These are phyloP conservation scores for Antechinus flavipes DNA, from an alignment of 2,113 vertebrate species.

Conservation along the genomic window DNA sequence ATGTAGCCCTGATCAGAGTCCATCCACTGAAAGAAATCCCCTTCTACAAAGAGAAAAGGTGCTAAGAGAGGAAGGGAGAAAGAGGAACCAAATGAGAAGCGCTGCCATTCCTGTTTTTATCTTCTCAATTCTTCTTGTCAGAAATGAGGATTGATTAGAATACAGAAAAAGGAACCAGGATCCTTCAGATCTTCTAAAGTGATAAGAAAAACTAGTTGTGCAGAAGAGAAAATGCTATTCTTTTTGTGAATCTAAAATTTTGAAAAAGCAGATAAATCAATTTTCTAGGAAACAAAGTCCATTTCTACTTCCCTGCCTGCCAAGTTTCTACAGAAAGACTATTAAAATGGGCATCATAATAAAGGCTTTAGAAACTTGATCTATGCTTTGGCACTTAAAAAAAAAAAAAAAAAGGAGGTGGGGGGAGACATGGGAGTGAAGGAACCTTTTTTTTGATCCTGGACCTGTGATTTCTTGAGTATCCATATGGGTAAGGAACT, in stretches of 20 bases:
- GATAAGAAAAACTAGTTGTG: not conserved
- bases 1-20: not conserved
- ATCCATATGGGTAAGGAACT: not conserved
- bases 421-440: not conserved
- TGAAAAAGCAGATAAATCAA: not conserved
- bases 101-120: not conserved
- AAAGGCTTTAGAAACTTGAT: not conserved
- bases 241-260: not conserved
- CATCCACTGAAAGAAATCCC: not conserved
- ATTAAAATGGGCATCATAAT: not conserved
- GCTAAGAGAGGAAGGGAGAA: not conserved
- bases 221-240: not conserved
- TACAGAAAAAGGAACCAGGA: not conserved
- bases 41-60: not conserved
- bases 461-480: not conserved
- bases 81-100: not conserved
- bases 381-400: not conserved
- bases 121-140: not conserved
- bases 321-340: not conserved
- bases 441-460: not conserved
- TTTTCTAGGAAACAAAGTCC: not conserved
- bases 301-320: not conserved
- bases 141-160: not conserved
- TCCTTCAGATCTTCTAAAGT: not conserved
- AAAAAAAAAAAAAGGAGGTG: too few species aligned